Evolutionary conservation across 2,888 invertebrate genomes (phyloP).

Genomic region (Sminthurides aquaticus): DNA sequence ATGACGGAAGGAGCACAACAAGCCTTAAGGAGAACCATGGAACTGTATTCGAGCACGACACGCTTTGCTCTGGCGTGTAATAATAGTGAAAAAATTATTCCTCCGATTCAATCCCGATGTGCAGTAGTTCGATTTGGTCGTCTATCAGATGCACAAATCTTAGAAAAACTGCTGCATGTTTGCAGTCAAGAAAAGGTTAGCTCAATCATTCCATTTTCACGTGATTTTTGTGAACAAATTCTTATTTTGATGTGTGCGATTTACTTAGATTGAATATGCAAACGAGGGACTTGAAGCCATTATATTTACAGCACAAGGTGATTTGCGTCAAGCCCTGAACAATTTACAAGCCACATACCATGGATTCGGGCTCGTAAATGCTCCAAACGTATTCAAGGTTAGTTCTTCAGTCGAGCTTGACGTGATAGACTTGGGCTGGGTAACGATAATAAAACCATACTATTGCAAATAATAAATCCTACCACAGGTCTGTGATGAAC

Average conservation of each 20-base stretch:
- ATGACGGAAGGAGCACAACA: conserved; percentile 99
- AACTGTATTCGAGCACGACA: conserved; percentile 93
- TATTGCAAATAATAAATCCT: neutral
- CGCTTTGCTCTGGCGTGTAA: conserved; percentile 97
- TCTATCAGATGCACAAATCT: conserved; percentile 80
- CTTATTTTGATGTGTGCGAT: no score
- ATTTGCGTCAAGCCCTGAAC: conserved; percentile 94
- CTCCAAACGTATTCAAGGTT: conserved; percentile 88
- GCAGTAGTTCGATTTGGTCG: conserved; percentile 89
- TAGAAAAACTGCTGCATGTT: conserved; percentile 70
- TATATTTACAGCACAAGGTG: conserved; percentile 96
- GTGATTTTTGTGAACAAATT: neutral
- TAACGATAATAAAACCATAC: neutral
- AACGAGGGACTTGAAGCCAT: conserved; percentile 93
- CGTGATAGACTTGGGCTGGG: neutral
- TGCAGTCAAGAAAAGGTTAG: conserved; percentile 64
- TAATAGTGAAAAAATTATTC: conserved; percentile 96
- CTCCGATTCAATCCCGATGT: conserved; percentile 97
- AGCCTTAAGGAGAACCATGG: conserved; percentile 95
- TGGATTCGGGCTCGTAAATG: conserved; percentile 83
- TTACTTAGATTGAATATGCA: conserved; percentile 67
- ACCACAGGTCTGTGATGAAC: conserved; percentile 86
- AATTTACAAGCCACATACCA: conserved; percentile 92
- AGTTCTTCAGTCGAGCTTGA: no score
- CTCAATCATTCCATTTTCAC: conserved; percentile 16